Evolutionary conservation across 1,140 invertebrate genomes (phyloP).

Genomic region (Drosophila miranda): DNA sequence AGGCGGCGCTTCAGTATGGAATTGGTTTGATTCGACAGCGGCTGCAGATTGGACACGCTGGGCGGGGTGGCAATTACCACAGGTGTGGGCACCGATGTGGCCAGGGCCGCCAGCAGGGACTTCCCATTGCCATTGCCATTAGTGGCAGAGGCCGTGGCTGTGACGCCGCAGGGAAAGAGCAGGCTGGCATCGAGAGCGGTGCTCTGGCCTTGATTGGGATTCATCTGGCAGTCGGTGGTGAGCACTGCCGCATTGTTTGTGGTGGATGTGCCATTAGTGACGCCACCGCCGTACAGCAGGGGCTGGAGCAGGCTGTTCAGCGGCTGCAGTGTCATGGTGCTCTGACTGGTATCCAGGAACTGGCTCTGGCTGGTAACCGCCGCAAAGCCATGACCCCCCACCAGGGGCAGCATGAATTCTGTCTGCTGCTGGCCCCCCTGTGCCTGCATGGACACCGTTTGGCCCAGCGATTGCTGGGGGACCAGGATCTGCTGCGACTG

Average conservation of each 20-base stretch:
- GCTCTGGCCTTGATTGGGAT: conserved; percentile 36
- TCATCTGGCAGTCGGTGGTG: conserved; percentile 34
- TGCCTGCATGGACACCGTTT: conserved; percentile 16
- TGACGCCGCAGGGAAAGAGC: conserved; percentile 48
- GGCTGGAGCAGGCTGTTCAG: conserved; percentile 66
- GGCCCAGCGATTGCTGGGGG: conserved; percentile 31
- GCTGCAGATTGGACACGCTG: conserved; percentile 58
- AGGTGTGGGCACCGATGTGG: conserved; percentile 11
- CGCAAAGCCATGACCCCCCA: conserved; percentile 41
- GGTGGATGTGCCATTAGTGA: conserved; percentile 10
- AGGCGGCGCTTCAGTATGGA: conserved; percentile 78
- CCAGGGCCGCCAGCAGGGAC: conserved; percentile 12
- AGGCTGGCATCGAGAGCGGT: conserved; percentile 42
- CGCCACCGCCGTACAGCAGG: conserved; percentile 37
- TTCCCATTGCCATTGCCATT: conserved; percentile 20
- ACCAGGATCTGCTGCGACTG: conserved; percentile 31
- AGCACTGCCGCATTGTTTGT: conserved; percentile 33
- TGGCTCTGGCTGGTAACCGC: conserved; percentile 54
- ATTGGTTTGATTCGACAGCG: conserved; percentile 77
- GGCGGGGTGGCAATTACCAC: not conserved
- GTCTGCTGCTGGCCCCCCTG: conserved; percentile 36
- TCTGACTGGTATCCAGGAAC: conserved; percentile 48
- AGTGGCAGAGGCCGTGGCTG: conserved; percentile 2
- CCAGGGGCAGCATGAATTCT: conserved; percentile 58
- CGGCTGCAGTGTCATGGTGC: conserved; percentile 53